Evolutionary conservation across 1,140 invertebrate species (phyloP).

Genomic region (Onthophagus taurus): DNA sequence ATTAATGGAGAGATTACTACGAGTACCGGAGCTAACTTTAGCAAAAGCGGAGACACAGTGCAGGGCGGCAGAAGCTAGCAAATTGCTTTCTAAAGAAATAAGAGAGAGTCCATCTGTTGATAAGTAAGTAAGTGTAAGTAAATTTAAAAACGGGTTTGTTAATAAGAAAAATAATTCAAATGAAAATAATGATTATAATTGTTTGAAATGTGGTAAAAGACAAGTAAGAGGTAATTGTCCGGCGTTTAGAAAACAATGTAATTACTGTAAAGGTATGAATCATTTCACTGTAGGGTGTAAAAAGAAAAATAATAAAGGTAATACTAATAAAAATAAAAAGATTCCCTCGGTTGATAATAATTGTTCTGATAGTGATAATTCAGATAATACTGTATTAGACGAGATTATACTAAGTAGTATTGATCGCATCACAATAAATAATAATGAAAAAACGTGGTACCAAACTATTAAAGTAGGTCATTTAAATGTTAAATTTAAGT

Average conservation of each 20-base stretch:
- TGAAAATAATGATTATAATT: constrained; percentile 1
- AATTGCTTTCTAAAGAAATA: background rate
- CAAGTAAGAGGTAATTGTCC: constrained; percentile 6
- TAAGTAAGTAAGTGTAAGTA: background rate
- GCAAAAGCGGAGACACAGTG: constrained; percentile 23
- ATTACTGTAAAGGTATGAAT: background rate
- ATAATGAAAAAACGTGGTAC: background rate
- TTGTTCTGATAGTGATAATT: too few relatives aligned
- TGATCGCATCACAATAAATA: background rate
- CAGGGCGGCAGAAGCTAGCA: constrained; percentile 7
- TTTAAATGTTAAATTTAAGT: constrained; percentile 7
- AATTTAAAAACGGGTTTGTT: too few relatives aligned
- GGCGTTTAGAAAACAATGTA: constrained; percentile 1
- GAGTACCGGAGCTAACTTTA: constrained; percentile 21
- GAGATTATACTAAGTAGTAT: too few relatives aligned
- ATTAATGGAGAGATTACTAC: constrained; percentile 27
- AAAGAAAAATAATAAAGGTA: constrained; percentile 4
- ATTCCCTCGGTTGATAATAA: too few relatives aligned
- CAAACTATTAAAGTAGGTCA: background rate
- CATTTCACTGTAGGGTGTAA: constrained; percentile 12
- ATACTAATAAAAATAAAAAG: too few relatives aligned
- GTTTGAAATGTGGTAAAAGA: constrained; percentile 7
- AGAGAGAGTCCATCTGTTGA: background rate
- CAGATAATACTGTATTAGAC: too few relatives aligned
- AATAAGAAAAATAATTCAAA: background rate